A percentile compares a stretch with the other conserved stretches of the same genome.
Evolutionary conservation across 2,797 vertebrate species (phyloP).

Genomic region (Anguilla anguilla): DNA sequence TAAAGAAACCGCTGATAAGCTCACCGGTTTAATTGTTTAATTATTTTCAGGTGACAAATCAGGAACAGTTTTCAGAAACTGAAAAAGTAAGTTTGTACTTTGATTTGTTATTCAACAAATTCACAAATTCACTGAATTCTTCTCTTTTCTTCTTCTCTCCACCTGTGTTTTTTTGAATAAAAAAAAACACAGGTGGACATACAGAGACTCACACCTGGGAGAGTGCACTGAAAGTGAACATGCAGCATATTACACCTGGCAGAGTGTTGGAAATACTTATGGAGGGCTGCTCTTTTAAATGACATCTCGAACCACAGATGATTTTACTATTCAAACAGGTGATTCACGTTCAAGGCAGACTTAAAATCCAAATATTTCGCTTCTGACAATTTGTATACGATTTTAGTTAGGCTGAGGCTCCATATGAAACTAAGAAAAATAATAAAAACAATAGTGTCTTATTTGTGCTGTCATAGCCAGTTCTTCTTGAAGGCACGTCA

Average conservation of each 20-base stretch:
- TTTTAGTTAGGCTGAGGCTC: not conserved
- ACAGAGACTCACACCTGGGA: not conserved
- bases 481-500: not conserved
- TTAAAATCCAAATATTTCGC: not conserved
- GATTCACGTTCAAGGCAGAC: not conserved
- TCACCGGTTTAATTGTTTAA: too few species aligned
- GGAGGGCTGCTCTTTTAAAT: not conserved
- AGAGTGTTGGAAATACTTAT: not conserved
- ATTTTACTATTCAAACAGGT: not conserved
- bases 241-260: not conserved
- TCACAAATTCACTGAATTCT: too few species aligned
- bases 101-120: too few species aligned
- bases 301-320: not conserved
- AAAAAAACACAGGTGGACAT: not conserved
- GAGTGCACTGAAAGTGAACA: not conserved
- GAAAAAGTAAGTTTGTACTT: too few species aligned
- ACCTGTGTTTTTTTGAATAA: too few species aligned
- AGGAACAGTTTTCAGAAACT: too few species aligned
- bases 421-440: not conserved
- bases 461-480: not conserved
- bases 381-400: not conserved
- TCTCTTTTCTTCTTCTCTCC: too few species aligned
- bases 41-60: too few species aligned
- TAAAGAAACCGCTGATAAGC: too few species aligned
- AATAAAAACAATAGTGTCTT: not conserved